Evolutionary conservation across 1,140 invertebrate species (phyloP), one percentile per base, ranked within the genome.

Genomic region (Drosophila quadrilineata): DNA sequence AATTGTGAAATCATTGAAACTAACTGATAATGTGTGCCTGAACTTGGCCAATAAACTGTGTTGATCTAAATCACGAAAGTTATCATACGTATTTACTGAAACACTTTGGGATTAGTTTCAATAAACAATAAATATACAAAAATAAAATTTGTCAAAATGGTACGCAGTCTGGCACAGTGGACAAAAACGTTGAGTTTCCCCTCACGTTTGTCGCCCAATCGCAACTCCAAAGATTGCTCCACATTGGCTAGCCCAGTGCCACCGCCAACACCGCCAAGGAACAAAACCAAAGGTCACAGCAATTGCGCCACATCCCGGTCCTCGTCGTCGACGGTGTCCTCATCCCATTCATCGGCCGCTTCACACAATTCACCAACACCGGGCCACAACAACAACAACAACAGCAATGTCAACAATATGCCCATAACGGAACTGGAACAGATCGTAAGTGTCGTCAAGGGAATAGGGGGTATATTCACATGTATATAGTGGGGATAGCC

Each of bases 171-270:
- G 76, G 93, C 94, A 40, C 94, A 95, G 92, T 96, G 95, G 95
- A 96, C 95, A 76, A 96, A 96, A 92, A 96, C 95, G 67, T 91
- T 96, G 84, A 95, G 95, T 91, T 96, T 96, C 89, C 95, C 95
- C 58, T 93, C 95, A 73, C 92, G 95, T 88, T 91, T 95, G 71
- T 95, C 94, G 46, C 94, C 95, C 0, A 94, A 95, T 87, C 93
- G 94, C 72, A 93, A 92, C 29, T 93, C 92, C 16, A 94, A 95
- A 91, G 93, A 95, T 89, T 92, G 92, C 90, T 91, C 92, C 57
- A 91, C 91, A 46, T 19, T 88, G 50, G 80, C 80, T 48, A 91
- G 91, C 71, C 91, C 92, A 2, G 71, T 77, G 48, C 88, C 90
- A 14, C 87, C 90, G 9, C 92, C 91, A 53, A 91, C 91, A 6